Conservation (phyloP, 2,113 vertebrate genomes). For the Dipodomys merriami region DNA sequence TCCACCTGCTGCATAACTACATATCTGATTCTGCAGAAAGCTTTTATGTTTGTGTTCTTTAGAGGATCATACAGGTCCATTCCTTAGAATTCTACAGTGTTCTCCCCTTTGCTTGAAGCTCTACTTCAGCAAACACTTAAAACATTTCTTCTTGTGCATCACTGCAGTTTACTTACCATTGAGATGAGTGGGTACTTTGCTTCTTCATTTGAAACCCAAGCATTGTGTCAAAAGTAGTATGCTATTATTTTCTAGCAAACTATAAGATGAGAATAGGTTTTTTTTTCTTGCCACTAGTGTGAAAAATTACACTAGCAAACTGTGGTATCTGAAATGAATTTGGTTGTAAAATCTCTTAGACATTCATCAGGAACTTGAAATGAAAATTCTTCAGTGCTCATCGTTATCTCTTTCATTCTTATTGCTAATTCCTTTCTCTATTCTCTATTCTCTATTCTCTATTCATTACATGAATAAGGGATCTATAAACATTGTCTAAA, state of each 20-base stretch:
- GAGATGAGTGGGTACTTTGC: background rate
- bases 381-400: background rate
- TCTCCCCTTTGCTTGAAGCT: background rate
- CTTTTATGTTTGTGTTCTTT: background rate
- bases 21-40: background rate
- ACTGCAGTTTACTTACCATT: slow-evolving; percentile 14
- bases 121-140: slow-evolving; percentile 3
- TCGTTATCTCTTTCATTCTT: slow-evolving; percentile 27
- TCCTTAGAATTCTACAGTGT: slow-evolving; percentile 18
- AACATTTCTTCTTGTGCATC: background rate
- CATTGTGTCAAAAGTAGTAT: background rate
- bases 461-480: background rate
- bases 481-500: background rate
- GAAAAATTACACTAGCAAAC: background rate
- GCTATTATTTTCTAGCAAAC: slow-evolving; percentile 34
- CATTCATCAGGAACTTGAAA: background rate
- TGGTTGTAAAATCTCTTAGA: background rate
- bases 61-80: background rate
- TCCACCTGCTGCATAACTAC: background rate
- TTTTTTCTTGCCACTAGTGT: background rate
- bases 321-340: background rate
- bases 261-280: background rate
- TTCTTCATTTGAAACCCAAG: background rate
- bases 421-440: background rate
- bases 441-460: no score